A percentile compares a stretch with the other conserved stretches of the same genome.
phyloP scores from a whole-genome alignment of 2,888 invertebrate genomes.

The Tachina grossa region DNA sequence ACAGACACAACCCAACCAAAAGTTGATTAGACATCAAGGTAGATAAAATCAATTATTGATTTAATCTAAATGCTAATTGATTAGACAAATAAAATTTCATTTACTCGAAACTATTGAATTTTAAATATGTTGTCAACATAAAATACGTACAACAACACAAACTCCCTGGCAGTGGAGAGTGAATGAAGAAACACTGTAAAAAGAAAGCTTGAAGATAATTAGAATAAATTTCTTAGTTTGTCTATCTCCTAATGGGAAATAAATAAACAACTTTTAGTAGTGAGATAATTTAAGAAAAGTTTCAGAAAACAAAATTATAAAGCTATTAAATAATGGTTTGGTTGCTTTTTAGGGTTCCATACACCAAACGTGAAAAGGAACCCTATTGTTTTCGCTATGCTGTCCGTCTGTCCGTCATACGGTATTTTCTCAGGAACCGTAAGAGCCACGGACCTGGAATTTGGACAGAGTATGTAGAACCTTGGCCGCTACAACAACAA shows the following conservation, averaged over 20 bases:
- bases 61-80: constrained; percentile 15
- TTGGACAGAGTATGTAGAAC: too few relatives aligned
- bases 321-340: constrained; percentile 9
- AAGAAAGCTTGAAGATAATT: constrained; percentile 4
- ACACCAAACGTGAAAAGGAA: too few relatives aligned
- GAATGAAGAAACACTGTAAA: neutral
- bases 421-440: too few relatives aligned
- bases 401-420: too few relatives aligned
- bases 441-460: too few relatives aligned
- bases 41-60: constrained; percentile 14
- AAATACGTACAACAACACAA: neutral
- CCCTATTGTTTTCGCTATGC: too few relatives aligned
- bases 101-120: neutral
- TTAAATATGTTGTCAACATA: neutral
- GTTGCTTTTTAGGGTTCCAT: too few relatives aligned
- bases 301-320: neutral
- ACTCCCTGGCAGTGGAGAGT: neutral
- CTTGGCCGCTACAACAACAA: too few relatives aligned
- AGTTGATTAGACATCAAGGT: neutral
- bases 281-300: constrained; percentile 3
- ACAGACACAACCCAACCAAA: neutral
- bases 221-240: neutral
- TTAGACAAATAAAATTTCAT: constrained; percentile 4
- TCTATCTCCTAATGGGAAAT: neutral
- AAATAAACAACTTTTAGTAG: neutral